Evolutionary conservation across 2,797 vertebrate species (phyloP), one percentile per base, ranked within the genome.

Genomic region (Eleutherodactylus coqui): DNA sequence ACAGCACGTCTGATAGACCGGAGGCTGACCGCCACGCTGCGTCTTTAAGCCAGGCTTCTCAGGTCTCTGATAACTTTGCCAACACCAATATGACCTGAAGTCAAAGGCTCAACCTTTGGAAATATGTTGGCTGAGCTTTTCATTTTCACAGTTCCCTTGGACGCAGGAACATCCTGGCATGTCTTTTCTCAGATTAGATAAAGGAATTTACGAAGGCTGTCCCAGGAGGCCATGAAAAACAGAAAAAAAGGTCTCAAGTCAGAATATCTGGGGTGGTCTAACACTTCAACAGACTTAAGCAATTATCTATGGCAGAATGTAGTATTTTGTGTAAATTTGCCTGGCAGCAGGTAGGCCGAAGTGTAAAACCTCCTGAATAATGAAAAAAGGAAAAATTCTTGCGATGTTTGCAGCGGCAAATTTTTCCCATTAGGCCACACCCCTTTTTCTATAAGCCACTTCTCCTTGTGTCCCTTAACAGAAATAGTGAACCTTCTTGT

Each of bases 191-290:
- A 85, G 49, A 85, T 73, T 73, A 80, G 67, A 85, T 51, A 53
- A 85, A 80, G 78, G 67, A 70, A 75, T 79, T 85, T 79, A 82
- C 34, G 49, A 82, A 82, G 36, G 34, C 47, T 58, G 80, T 82
- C 80, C 67, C 80, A 19, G 10, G 80, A 82, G 80, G 70, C 82
- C 82, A 83, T 19, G 64, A 58, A 82, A 41, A 82, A 55, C 47
- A 55, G 19, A 11, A 82, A 72, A 55, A 70, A 38, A 43, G 69
- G 70, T 45, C 67, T 73, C 16, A 21, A 27, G 47, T 32, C 3
- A 29, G 80, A 53, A 70, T 55, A 82, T 32, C 80, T 27, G n/a
- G 80, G 80, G 80, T 81, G 80, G 80, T 82, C 80, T 70, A 27
- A 43, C 7, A 19, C 17, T 53, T 72, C 67, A 5, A 38, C 80